These are phyloP conservation scores for Aramus guarauna DNA, from an alignment of 2,113 vertebrate genomes.

Conservation along the genomic window DNA sequence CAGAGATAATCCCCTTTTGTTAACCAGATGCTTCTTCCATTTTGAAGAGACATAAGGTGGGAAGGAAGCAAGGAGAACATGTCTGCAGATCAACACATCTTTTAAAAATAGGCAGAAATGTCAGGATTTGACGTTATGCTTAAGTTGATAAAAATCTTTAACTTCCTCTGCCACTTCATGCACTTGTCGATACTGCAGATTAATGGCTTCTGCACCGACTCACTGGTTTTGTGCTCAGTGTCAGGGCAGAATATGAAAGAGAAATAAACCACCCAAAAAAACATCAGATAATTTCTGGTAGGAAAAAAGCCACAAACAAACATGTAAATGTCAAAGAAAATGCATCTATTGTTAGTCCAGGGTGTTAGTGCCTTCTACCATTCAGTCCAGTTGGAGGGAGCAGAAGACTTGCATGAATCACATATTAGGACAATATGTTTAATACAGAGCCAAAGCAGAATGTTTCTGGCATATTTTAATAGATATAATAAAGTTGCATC, in stretches of 20 bases:
- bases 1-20: neutral
- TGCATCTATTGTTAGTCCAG: neutral
- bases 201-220: neutral
- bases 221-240: neutral
- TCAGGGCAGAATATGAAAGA: neutral
- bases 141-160: neutral
- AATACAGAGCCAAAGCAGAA: neutral
- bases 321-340: neutral
- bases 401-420: neutral
- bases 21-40: neutral
- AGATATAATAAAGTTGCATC: conserved; percentile 9
- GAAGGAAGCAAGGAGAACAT: neutral
- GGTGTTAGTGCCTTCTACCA: neutral
- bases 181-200: neutral
- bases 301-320: neutral
- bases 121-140: neutral
- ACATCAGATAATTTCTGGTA: neutral
- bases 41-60: neutral
- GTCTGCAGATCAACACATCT: neutral
- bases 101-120: neutral
- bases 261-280: conserved; percentile 2
- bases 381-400: neutral
- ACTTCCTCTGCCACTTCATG: neutral
- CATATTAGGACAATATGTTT: neutral
- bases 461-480: conserved; percentile 29